Base-by-base conservation (phyloP, 2,113 vertebrate genomes). In the Pelvicachromis taeniatus region DNA sequence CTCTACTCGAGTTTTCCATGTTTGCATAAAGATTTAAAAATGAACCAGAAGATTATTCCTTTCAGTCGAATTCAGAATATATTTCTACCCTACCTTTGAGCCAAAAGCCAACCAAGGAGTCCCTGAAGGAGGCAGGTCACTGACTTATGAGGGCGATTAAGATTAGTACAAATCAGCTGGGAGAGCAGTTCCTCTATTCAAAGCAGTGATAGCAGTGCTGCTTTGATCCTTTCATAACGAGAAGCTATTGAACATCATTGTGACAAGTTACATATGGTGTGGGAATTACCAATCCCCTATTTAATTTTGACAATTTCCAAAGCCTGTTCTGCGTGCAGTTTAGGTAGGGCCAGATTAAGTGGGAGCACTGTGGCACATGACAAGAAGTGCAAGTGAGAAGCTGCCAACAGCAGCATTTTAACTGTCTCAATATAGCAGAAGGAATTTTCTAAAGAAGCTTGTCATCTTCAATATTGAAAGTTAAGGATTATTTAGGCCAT, bases 161-260 rank as follows among this genome's bases (percentile, higher is more conserved):
- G 90, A 89, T 90, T 81, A 84, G 73, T 38, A 31, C 2, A 26
- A 86, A 78, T 80, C 81, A 73, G 54, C 87, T 40, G 52, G 21
- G 81, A 81, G 82, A 90, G 80, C 87, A 23, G 19, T 78, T 61
- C 17, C 59, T 81, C 86, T 86, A 45, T 88, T 92, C 80, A 87
- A 55, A 52, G 90, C 73, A 5, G 17, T n/a, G 85, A 83, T 61
- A 65, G 78, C 73, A 35, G 54, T 7, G 38, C 31, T 1, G 70
- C 88, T 89, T 87, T 91, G 86, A 92, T 92, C 90, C 85, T 81
- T 89, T 91, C 84, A 82, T 78, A 87, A 86, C n/a, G 12, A 89
- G 68, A 54, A 73, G 63, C 82, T 70, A 84, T 80, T 78, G 82
- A 86, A 80, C 82, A 82, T 85, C 83, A 61, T 70, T 84, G 87